Evolutionary conservation across 1,140 invertebrate genomes (phyloP), one percentile per base, ranked within the genome.

Genomic region (Musca vetustissima): DNA sequence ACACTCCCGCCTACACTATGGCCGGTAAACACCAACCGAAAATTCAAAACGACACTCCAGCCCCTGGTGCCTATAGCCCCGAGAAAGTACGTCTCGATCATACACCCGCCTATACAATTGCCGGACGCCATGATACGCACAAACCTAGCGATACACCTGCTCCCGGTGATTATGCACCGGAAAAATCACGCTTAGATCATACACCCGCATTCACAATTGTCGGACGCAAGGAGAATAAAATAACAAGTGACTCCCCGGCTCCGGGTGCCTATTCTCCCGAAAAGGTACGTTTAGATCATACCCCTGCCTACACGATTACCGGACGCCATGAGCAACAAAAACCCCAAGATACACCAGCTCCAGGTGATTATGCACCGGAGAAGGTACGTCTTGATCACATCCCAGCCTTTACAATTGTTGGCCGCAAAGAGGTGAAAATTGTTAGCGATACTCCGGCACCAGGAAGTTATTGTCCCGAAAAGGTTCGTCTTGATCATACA

Each of bases 251-350:
- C 28, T 91, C 90, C 0, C 95, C 94, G 4, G 89, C 90, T 73
- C 86, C 93, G 72, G 85, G 92, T 76, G 84, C 89, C 79, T 87
- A 95, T 84, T 85, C 89, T 84, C 91, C 91, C 4, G 91, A 93
- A 74, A 89, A 90, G 76, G 87, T 87, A 9, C 86, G 89, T 57
- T 76, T 84, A 53, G 83, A 83, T 49, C 82, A 74, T 64, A 73
- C 85, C 57, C 86, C 86, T 21, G 83, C 85, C 71, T 87, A 86
- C 69, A 85, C 82, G 15, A 84, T 88, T 52, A 80, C 81, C 65
- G 78, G 84, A 8, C 87, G 86, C 76, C 66, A 70, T 80, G 69
- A 88, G 36, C 66, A 74, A n/a, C 79, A 83, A 49, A 68, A 85
- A 66, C 74, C 82, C 8, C 86, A 80, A 71, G 81, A 86, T 68